Evolutionary conservation across 2,888 invertebrate genomes (phyloP).

Genomic region (Sylvicola fuscatus): DNA sequence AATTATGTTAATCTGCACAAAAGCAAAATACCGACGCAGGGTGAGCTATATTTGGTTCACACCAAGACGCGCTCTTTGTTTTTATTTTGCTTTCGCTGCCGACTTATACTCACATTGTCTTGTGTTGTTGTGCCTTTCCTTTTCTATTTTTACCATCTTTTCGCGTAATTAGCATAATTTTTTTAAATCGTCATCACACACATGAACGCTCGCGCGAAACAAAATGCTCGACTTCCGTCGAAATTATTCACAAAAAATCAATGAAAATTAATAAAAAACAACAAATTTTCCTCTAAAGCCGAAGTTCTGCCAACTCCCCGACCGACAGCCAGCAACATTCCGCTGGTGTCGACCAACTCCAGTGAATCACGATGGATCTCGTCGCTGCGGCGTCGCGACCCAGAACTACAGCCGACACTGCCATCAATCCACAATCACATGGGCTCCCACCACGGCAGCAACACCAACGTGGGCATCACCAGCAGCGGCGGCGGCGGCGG

Average conservation of each 20-base stretch:
- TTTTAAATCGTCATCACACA: too few relatives aligned
- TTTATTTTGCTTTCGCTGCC: too few relatives aligned
- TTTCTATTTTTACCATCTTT: too few relatives aligned
- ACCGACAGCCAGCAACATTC: slow-evolving; percentile 15
- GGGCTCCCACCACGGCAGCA: slow-evolving; percentile 20
- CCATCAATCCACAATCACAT: slow-evolving; percentile 30
- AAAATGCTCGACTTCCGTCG: neutral
- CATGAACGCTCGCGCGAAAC: too few relatives aligned
- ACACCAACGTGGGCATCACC: slow-evolving; percentile 21
- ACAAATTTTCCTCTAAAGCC: too few relatives aligned
- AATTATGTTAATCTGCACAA: slow-evolving; percentile 6
- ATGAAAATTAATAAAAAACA: neutral
- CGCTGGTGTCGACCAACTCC: slow-evolving; percentile 16
- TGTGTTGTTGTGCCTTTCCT: too few relatives aligned
- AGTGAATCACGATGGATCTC: slow-evolving; percentile 47
- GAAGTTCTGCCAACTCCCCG: slow-evolving; percentile 26
- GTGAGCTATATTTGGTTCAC: slow-evolving; percentile 10
- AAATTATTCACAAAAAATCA: neutral
- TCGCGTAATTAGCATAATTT: too few relatives aligned
- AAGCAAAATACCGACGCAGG: slow-evolving; percentile 23
- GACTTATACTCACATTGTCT: too few relatives aligned
- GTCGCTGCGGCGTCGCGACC: slow-evolving; percentile 39
- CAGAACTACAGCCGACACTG: slow-evolving; percentile 40
- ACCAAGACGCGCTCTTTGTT: too few relatives aligned
- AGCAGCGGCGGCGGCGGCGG: slow-evolving; percentile 26